Percentiles rank a stretch among this genome's conserved stretches.
Conservation (phyloP, 2,888 invertebrate genomes). For the Drosophila lutescens region DNA sequence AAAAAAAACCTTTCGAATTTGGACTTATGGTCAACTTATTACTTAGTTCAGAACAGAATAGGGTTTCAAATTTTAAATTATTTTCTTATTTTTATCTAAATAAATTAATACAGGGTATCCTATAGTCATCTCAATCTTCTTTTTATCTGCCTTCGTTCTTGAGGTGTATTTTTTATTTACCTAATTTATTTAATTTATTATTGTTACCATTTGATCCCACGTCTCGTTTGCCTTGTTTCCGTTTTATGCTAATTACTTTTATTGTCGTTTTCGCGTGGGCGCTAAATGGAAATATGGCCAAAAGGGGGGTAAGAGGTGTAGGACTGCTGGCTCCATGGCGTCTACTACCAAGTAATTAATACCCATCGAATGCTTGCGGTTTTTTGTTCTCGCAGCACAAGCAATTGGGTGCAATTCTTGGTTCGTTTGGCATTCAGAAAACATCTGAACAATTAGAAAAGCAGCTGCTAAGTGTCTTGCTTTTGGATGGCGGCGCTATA, state of each 20-base stretch:
- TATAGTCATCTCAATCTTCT: constrained; percentile 9
- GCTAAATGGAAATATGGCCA: not conserved
- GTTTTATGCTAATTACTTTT: constrained; percentile 57
- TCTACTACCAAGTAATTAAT: constrained; percentile 61
- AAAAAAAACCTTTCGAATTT: not conserved
- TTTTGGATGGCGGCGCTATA: not conserved
- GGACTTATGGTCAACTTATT: not conserved
- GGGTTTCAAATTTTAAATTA: too few species aligned
- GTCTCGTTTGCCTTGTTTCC: constrained; percentile 50
- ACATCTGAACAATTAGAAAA: constrained; percentile 46
- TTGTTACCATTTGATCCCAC: constrained; percentile 53
- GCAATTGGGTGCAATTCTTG: constrained; percentile 13
- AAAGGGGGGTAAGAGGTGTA: constrained; percentile 2
- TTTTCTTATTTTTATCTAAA: too few species aligned
- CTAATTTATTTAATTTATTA: constrained; percentile 25
- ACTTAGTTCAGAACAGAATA: too few species aligned
- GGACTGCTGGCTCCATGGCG: constrained; percentile 20
- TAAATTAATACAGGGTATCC: not conserved
- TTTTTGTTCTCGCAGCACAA: not conserved
- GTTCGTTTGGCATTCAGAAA: constrained; percentile 35
- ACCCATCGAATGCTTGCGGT: constrained; percentile 29
- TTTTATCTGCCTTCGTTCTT: constrained; percentile 1
- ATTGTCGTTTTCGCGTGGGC: constrained; percentile 21
- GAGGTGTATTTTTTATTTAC: constrained; percentile 34
- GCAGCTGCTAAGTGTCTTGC: constrained; percentile 13